Percentiles rank a stretch among this genome's conserved stretches.
Conservation (phyloP, 2,888 invertebrate species). For the Acrobasis repandana region DNA sequence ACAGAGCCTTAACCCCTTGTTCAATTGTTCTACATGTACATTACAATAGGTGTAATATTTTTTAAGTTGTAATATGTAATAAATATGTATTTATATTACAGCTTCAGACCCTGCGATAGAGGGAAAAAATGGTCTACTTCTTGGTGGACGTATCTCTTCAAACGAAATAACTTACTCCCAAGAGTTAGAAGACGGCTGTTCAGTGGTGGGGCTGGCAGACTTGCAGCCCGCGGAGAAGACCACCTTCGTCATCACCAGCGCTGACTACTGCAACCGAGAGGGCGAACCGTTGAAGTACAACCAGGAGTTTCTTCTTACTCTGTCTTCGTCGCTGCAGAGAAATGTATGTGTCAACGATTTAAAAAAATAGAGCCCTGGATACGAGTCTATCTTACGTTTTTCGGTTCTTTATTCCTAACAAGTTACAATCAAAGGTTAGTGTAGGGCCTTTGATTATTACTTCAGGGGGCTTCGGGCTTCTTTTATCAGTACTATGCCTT, state of each 20-base stretch:
- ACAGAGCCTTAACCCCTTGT: too few relatives aligned
- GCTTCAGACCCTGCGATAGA: constrained; percentile 60
- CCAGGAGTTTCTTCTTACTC: constrained; percentile 68
- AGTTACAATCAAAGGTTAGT: too few relatives aligned
- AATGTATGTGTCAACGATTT: constrained; percentile 51
- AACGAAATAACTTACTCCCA: constrained; percentile 67
- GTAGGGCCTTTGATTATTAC: too few relatives aligned
- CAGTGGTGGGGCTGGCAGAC: constrained; percentile 49
- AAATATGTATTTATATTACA: constrained; percentile 29
- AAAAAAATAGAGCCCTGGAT: too few relatives aligned
- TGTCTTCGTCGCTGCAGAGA: constrained; percentile 58
- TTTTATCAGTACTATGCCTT: too few relatives aligned
- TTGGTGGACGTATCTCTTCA: constrained; percentile 67
- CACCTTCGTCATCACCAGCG: constrained; percentile 66
- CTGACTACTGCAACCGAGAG: constrained; percentile 68
- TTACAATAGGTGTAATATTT: background rate
- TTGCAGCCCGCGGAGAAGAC: constrained; percentile 50
- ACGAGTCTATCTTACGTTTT: too few relatives aligned
- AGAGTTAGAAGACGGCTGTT: constrained; percentile 66
- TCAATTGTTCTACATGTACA: too few relatives aligned
- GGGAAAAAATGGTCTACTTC: constrained; percentile 57
- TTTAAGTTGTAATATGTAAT: background rate
- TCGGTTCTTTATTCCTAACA: too few relatives aligned
- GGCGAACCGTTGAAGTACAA: constrained; percentile 67
- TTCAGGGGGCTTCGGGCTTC: too few relatives aligned